These are phyloP conservation scores for Herminia tarsipennalis DNA, from an alignment of 2,888 invertebrate species.

Conservation along the genomic window DNA sequence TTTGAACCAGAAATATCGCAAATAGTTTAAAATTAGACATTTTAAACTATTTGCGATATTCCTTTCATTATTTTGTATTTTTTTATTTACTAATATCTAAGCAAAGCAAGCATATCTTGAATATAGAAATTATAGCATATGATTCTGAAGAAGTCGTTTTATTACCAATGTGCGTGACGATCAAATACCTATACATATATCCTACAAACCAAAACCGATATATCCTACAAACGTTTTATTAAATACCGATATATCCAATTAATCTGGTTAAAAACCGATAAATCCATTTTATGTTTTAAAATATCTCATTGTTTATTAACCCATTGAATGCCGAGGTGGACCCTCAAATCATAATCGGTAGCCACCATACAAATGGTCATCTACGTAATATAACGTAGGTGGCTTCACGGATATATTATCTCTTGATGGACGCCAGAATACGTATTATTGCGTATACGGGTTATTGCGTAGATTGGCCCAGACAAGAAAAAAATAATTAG, in stretches of 20 bases:
- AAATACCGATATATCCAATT: slow-evolving; percentile 17
- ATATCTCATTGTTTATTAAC: slow-evolving; percentile 15
- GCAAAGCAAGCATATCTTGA: slow-evolving; percentile 4
- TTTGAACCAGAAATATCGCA: slow-evolving; percentile 15
- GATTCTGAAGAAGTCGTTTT: slow-evolving; percentile 13
- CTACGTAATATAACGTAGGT: too few relatives aligned
- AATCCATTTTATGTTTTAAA: slow-evolving; percentile 11
- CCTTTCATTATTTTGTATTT: slow-evolving; percentile 1
- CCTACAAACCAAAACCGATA: slow-evolving; percentile 10
- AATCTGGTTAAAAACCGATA: slow-evolving; percentile 15
- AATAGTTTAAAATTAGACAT: slow-evolving; percentile 11
- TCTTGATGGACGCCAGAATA: too few relatives aligned
- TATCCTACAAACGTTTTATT: slow-evolving; percentile 4
- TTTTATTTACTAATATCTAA: slow-evolving; percentile 7
- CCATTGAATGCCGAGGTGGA: too few relatives aligned
- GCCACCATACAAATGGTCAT: too few relatives aligned
- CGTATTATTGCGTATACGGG: too few relatives aligned
- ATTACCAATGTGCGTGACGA: slow-evolving; percentile 2
- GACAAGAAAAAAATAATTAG: too few relatives aligned
- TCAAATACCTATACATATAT: background rate
- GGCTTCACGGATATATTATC: too few relatives aligned
- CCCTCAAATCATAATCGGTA: too few relatives aligned
- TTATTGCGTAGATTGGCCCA: too few relatives aligned
- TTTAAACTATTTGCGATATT: too few relatives aligned
- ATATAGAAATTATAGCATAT: slow-evolving; percentile 7